These are phyloP conservation scores for Stenopsyche tienmushanensis DNA, from an alignment of 1,140 invertebrate genomes.

Conservation along the genomic window DNA sequence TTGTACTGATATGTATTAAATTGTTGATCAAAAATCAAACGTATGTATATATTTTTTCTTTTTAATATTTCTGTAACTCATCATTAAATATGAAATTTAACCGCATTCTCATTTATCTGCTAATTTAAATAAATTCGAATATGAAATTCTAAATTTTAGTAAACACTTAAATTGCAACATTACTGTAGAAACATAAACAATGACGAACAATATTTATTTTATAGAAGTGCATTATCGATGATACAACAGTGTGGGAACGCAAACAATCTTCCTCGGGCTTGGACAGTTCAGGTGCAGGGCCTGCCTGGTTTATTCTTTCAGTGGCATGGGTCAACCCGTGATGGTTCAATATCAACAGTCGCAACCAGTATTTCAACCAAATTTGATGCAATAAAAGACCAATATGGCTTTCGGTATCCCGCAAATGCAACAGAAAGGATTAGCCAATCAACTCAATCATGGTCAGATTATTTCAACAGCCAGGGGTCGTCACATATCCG, in stretches of 20 bases:
- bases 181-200: no score
- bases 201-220: no score
- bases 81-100: no score
- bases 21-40: no score
- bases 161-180: no score
- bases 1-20: no score
- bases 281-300: slow-evolving; percentile 51
- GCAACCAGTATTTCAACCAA: slow-evolving; percentile 61
- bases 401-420: slow-evolving; percentile 45
- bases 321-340: slow-evolving; percentile 55
- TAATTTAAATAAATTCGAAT: no score
- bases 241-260: slow-evolving; percentile 58
- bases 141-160: no score
- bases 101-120: no score
- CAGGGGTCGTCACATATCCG: slow-evolving; percentile 67
- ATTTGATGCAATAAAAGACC: slow-evolving; percentile 49
- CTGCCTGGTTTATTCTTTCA: slow-evolving; percentile 53
- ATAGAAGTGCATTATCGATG: no score
- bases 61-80: no score
- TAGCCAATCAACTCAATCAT: slow-evolving; percentile 48
- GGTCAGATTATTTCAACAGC: slow-evolving; percentile 61
- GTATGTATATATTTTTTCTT: no score
- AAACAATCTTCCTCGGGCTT: slow-evolving; percentile 62
- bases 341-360: slow-evolving; percentile 61
- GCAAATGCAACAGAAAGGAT: slow-evolving; percentile 47